Percentiles rank a stretch among this genome's conserved stretches.
phyloP scores from a whole-genome alignment of 2,888 invertebrate species.

The Cabera pusaria region DNA sequence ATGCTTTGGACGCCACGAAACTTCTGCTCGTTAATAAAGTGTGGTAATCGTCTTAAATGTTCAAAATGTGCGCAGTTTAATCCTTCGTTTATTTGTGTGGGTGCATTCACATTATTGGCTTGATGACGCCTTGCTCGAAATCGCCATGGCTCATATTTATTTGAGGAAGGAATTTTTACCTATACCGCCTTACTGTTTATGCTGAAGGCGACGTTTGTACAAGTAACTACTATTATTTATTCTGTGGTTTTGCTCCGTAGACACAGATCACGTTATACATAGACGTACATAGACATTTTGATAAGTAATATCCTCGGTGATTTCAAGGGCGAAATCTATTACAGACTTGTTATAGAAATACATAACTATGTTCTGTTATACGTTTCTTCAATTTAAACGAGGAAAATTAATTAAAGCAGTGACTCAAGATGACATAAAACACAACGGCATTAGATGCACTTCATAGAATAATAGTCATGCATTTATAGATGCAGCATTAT shows the following conservation, averaged over 20 bases:
- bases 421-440: constrained; percentile 6
- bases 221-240: too few species aligned
- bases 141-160: constrained; percentile 68
- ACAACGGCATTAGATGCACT: constrained; percentile 3
- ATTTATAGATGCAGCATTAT: constrained; percentile 13
- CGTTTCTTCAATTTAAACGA: constrained; percentile 1
- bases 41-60: constrained; percentile 48
- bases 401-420: constrained; percentile 7
- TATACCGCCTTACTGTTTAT: too few species aligned
- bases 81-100: constrained; percentile 44
- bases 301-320: too few species aligned
- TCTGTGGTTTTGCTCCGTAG: too few species aligned
- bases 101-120: constrained; percentile 52
- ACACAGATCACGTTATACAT: too few species aligned
- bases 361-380: neutral
- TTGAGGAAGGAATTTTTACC: too few species aligned
- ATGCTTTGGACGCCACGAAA: constrained; percentile 25
- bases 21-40: constrained; percentile 41
- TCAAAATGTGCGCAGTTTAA: constrained; percentile 53
- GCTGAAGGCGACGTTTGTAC: too few species aligned
- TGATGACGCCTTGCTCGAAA: constrained; percentile 65
- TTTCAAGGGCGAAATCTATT: too few species aligned
- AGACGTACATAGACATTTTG: too few species aligned
- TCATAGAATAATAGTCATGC: constrained; percentile 12
- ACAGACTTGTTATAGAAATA: too few species aligned